phyloP scores from a whole-genome alignment of 2,797 vertebrate species.

The Diplodus sargus region DNA sequence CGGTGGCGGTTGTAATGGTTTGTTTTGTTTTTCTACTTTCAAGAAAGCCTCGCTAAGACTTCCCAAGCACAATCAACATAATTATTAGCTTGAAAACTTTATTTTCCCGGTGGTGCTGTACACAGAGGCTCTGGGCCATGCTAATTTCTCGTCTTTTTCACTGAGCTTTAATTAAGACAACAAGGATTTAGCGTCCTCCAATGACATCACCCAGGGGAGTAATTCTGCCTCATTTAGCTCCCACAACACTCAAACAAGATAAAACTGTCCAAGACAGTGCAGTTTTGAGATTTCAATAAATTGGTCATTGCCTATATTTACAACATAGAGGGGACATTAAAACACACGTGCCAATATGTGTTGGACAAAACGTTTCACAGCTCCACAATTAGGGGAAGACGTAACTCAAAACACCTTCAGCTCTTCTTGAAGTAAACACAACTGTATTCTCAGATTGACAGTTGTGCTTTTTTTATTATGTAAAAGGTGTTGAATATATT shows the following conservation, averaged over 20 bases:
- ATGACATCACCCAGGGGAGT: conserved; percentile 63
- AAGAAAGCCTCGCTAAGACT: conserved; percentile 47
- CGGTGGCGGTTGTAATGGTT: conserved; percentile 28
- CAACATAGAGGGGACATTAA: conserved; percentile 23
- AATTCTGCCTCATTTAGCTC: conserved; percentile 64
- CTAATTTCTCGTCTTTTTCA: conserved; percentile 62
- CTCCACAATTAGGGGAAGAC: conserved; percentile 10
- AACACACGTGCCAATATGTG: conserved; percentile 30
- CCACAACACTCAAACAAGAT: conserved; percentile 50
- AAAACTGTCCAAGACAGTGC: conserved; percentile 43
- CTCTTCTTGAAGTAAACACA: conserved; percentile 17
- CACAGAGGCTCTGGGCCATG: conserved; percentile 55
- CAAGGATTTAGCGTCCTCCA: conserved; percentile 72
- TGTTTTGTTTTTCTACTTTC: conserved; percentile 52
- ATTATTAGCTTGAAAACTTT: conserved; percentile 73
- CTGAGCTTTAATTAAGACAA: conserved; percentile 80
- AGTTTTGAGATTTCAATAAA: conserved; percentile 48
- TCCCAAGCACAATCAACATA: conserved; percentile 66
- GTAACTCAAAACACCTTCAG: neutral
- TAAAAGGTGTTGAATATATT: conserved; percentile 40
- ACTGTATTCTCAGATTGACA: conserved; percentile 37
- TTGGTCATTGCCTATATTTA: conserved; percentile 46
- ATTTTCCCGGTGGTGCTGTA: conserved; percentile 48
- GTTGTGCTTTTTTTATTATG: conserved; percentile 5
- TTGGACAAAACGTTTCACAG: conserved; percentile 12